phyloP scores from a whole-genome alignment of 1,140 invertebrate species.

The Drosophila nikananu region DNA sequence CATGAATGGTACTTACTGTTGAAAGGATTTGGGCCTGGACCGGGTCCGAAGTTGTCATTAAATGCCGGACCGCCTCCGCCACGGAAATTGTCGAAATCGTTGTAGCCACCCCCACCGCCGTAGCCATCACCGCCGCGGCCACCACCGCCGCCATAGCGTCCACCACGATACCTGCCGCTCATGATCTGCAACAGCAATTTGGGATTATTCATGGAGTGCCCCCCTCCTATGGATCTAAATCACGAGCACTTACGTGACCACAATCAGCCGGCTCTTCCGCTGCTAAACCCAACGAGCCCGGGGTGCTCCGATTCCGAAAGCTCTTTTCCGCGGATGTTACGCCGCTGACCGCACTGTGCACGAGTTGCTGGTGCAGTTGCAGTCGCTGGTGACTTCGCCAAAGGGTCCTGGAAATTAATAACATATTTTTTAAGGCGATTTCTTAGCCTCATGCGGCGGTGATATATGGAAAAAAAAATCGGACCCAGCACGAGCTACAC shows the following conservation, averaged over 20 bases:
- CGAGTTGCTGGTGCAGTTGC: conserved; percentile 43
- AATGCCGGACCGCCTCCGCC: conserved; percentile 53
- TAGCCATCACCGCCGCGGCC: conserved; percentile 55
- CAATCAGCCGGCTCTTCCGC: conserved; percentile 53
- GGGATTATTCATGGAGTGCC: not conserved
- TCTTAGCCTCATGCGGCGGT: conserved; percentile 26
- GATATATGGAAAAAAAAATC: conserved; percentile 37
- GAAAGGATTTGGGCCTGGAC: conserved; percentile 71
- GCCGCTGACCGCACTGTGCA: conserved; percentile 15
- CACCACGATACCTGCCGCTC: conserved; percentile 78
- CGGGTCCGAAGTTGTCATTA: conserved; percentile 68
- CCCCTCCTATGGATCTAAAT: conserved; percentile 6
- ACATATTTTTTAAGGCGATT: conserved; percentile 55
- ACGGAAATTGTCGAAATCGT: conserved; percentile 68
- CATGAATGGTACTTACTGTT: conserved; percentile 59
- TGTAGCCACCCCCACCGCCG: conserved; percentile 60
- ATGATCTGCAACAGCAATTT: conserved; percentile 55
- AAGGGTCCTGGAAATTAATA: conserved; percentile 73
- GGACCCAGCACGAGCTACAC: conserved; percentile 61
- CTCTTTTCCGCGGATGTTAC: conserved; percentile 28
- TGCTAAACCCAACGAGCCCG: conserved; percentile 18
- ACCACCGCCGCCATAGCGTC: conserved; percentile 45
- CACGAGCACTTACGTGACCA: conserved; percentile 76
- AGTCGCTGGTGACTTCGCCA: conserved; percentile 68
- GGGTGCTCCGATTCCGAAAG: conserved; percentile 30